Base-by-base conservation (phyloP, 1,140 invertebrate species). In the Drosophila equinoxialis region DNA sequence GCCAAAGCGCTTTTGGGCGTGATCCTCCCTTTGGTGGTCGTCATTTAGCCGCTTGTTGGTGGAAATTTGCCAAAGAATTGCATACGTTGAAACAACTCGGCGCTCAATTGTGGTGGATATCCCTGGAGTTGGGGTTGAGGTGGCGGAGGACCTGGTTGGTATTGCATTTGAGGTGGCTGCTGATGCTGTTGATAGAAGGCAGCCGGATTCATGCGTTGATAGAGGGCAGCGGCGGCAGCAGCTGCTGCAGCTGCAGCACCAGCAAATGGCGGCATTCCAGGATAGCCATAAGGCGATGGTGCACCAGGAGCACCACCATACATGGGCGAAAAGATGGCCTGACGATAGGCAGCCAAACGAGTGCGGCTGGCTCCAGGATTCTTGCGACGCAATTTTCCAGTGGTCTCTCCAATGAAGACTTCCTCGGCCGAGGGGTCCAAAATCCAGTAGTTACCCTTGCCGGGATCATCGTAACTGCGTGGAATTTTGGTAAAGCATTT, bases 401-500 rank as follows among this genome's bases (percentile, higher is more conserved):
- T 99, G 0, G 98, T 98, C 1, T 97, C 97, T 0, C 98, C 98
- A 91, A 99, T 99, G 93, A 99, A 99, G 0, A 99, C 98, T 82
- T 99, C 98, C 83, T 99, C 98, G 20, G 97, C 96, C 2, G 96
- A 97, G 0, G 98, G 96, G 90, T 98, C 97, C 79, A 98, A 92
- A 96, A 98, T 98, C 98, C 98, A 99, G 93, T 98, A 98, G 92
- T 98, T 98, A 1, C 98, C 98, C 91, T 98, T 98, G 17, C 97
- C 97, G 0, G 97, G 98, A 90, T 98, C 97, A 91, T 98, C 97
- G 92, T 98, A 98, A 89, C 98, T 97, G 17, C 97, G 93, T 0
- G 97, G 96, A 1, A 98, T 97, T 94, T 99, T 99, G 1, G 99
- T 96, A 92, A 99, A 99, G 91, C 98, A 99, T 93, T 99, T 99